Evolutionary conservation across 2,797 vertebrate species (phyloP).

Genomic region (Craterocephalus amniculus): DNA sequence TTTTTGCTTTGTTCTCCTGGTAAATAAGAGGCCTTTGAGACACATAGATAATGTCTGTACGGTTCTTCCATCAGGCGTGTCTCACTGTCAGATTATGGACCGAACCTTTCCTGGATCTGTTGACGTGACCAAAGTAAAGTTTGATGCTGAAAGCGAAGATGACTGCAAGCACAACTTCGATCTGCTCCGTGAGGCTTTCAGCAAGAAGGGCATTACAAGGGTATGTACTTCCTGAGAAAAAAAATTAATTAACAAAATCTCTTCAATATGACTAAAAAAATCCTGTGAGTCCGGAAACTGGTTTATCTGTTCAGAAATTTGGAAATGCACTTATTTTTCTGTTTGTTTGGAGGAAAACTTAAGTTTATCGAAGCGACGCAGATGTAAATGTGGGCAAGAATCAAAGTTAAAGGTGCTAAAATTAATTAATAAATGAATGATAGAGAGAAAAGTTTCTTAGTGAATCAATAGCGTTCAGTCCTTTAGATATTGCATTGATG

Average conservation of each 20-base stretch:
- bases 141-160: slow-evolving; percentile 64
- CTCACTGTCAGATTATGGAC: slow-evolving; percentile 83
- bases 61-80: slow-evolving; percentile 67
- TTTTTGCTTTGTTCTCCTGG: too few relatives aligned
- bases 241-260: neutral
- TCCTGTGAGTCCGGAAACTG: neutral
- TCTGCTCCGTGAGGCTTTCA: slow-evolving; percentile 75
- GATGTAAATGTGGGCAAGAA: neutral
- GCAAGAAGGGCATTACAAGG: slow-evolving; percentile 62
- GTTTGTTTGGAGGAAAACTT: neutral
- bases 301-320: neutral
- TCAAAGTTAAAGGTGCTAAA: neutral
- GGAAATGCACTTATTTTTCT: neutral
- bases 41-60: neutral
- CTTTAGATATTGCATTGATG: neutral
- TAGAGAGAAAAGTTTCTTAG: too few relatives aligned
- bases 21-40: too few relatives aligned
- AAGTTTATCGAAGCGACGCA: neutral
- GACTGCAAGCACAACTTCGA: slow-evolving; percentile 81
- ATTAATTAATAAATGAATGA: neutral
- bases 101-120: slow-evolving; percentile 75
- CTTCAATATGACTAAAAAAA: neutral
- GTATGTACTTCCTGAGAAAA: slow-evolving; percentile 47
- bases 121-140: slow-evolving; percentile 78
- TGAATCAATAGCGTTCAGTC: too few relatives aligned